These are phyloP conservation scores for Ciconia stormi DNA, from an alignment of 2,113 vertebrate genomes.

Conservation along the genomic window DNA sequence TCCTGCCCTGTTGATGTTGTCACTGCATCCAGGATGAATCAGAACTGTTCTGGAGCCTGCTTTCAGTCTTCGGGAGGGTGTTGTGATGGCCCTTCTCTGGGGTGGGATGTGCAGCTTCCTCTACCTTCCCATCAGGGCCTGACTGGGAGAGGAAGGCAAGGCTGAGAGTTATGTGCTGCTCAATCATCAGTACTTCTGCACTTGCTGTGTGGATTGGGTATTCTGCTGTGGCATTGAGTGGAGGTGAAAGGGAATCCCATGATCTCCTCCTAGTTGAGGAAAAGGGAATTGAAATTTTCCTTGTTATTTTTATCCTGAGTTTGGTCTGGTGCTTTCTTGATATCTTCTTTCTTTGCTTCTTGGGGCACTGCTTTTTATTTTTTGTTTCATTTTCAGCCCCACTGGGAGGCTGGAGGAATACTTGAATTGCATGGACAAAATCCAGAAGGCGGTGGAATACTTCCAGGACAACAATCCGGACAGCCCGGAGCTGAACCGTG, in stretches of 20 bases:
- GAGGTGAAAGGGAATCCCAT: background rate
- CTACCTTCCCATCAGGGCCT: background rate
- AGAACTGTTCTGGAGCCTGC: background rate
- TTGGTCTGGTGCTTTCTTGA: background rate
- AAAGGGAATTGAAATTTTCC: background rate
- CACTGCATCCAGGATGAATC: background rate
- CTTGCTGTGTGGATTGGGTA: background rate
- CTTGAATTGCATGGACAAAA: constrained; percentile 91
- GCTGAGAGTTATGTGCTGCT: background rate
- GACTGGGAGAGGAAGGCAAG: background rate
- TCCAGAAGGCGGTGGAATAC: constrained; percentile 97
- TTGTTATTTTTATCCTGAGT: background rate
- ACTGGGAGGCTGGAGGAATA: constrained; percentile 92
- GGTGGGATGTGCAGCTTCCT: background rate
- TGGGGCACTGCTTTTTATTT: background rate
- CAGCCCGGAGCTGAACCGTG: constrained; percentile 95
- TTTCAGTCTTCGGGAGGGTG: background rate
- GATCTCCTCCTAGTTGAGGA: background rate
- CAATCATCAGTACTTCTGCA: background rate
- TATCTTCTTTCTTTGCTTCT: background rate
- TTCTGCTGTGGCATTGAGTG: background rate
- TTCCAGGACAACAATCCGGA: constrained; percentile 98
- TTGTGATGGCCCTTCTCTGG: background rate
- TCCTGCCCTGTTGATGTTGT: background rate
- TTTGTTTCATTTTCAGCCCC: constrained; percentile 76